phyloP scores from a whole-genome alignment of 2,113 vertebrate genomes.

The Zapus hudsonius region DNA sequence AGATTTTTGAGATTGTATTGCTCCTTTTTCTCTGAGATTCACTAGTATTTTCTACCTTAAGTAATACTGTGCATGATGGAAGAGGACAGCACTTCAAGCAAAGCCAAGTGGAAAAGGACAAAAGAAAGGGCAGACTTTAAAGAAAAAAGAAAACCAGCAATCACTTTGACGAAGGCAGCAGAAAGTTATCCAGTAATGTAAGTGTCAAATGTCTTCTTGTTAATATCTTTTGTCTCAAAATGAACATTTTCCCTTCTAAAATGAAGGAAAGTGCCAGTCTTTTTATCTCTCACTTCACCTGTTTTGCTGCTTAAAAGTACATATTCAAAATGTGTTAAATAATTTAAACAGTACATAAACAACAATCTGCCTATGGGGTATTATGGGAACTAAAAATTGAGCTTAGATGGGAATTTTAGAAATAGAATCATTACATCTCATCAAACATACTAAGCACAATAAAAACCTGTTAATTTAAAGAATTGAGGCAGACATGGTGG shows the following conservation, averaged over 20 bases:
- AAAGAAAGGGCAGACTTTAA: conserved; percentile 35
- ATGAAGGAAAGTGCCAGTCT: conserved; percentile 18
- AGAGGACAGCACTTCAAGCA: conserved; percentile 9
- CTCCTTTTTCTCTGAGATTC: background rate
- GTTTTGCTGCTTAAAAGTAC: background rate
- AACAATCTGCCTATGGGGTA: background rate
- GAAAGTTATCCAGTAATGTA: background rate
- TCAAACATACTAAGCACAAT: background rate
- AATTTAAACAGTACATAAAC: background rate
- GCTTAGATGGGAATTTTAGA: conserved; percentile 22
- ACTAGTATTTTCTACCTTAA: conserved; percentile 26
- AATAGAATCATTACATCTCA: background rate
- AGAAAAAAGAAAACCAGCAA: conserved; percentile 4
- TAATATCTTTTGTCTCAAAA: conserved; percentile 37
- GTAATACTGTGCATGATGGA: background rate
- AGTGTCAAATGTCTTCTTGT: conserved; percentile 15
- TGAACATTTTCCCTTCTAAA: background rate
- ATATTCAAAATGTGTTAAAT: background rate
- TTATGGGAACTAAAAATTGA: background rate
- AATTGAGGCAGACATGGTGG: background rate
- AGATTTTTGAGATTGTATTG: conserved; percentile 6
- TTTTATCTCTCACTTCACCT: background rate
- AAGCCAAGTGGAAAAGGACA: background rate
- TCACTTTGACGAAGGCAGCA: conserved; percentile 13
- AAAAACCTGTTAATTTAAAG: conserved; percentile 8